A percentile compares a stretch with the other conserved stretches of the same genome.
These are phyloP conservation scores for Epizoanthus illoricatus DNA, from an alignment of 92 coral and sea anemone genomes.

Conservation along the genomic window DNA sequence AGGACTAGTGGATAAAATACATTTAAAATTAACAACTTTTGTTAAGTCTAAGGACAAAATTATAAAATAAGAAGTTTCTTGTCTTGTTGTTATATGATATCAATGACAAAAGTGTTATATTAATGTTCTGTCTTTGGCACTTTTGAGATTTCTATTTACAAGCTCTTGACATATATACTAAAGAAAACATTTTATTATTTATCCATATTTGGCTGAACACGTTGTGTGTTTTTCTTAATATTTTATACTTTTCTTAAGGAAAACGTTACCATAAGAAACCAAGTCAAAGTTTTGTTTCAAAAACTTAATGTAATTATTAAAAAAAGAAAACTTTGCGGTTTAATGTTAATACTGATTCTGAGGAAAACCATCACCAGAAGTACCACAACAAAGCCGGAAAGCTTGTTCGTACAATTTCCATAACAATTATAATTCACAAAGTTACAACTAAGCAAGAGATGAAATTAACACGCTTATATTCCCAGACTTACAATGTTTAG, in stretches of 20 bases:
- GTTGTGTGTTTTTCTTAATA: neutral
- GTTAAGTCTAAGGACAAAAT: no score
- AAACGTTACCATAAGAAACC: neutral
- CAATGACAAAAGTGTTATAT: no score
- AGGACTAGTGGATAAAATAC: no score
- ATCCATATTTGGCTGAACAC: slow-evolving; percentile 6
- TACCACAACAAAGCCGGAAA: no score
- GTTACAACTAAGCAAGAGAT: neutral
- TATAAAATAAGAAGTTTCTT: no score
- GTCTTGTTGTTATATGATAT: no score
- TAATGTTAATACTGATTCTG: no score
- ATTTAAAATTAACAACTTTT: no score
- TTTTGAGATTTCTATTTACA: no score
- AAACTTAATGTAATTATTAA: neutral
- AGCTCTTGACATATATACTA: no score
- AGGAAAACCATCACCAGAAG: no score
- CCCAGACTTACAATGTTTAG: slow-evolving; percentile 10
- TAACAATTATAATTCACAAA: neutral
- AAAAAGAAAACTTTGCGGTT: neutral
- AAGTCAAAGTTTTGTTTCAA: neutral
- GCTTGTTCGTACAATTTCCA: neutral
- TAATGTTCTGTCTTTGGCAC: no score
- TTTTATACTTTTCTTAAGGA: neutral
- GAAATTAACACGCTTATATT: neutral
- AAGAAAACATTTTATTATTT: neutral